phyloP scores from a whole-genome alignment of 2,797 vertebrate genomes.

The Acanthiza pusilla region DNA sequence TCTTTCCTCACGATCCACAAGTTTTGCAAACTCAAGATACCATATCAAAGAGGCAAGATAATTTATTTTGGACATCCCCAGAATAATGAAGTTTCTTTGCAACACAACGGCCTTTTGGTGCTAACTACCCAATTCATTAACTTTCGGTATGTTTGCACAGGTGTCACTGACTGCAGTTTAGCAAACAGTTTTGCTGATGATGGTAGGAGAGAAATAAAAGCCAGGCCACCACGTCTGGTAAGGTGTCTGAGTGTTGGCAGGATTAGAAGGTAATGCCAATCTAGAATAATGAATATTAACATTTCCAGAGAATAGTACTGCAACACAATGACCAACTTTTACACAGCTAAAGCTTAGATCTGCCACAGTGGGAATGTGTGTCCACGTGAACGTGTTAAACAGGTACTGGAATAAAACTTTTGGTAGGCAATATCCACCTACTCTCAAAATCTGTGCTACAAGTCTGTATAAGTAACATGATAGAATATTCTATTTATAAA shows the following conservation, averaged over 20 bases:
- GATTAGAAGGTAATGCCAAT: neutral
- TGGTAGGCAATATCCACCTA: neutral
- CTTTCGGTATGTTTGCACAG: slow-evolving; percentile 39
- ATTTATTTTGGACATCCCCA: neutral
- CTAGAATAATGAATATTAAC: neutral
- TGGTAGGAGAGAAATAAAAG: neutral
- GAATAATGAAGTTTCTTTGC: neutral
- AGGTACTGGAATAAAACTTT: neutral
- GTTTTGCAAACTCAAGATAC: neutral
- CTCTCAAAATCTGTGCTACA: neutral
- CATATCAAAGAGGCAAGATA: neutral
- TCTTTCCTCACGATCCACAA: neutral
- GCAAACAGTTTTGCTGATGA: slow-evolving; percentile 5
- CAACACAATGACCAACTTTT: neutral
- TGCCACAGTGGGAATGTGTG: neutral
- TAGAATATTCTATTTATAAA: neutral
- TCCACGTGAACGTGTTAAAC: neutral
- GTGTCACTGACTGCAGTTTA: neutral
- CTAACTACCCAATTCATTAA: slow-evolving; percentile 9
- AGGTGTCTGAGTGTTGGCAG: neutral
- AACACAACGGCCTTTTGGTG: neutral
- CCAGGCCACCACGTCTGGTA: neutral
- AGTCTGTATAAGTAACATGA: neutral
- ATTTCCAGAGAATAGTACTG: neutral
- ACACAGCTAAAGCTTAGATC: neutral